These are phyloP conservation scores for Chrysaora quinquecirrha DNA, from an alignment of 30 jellyfish, hydroid and myxozoan genomes.

Conservation along the genomic window DNA sequence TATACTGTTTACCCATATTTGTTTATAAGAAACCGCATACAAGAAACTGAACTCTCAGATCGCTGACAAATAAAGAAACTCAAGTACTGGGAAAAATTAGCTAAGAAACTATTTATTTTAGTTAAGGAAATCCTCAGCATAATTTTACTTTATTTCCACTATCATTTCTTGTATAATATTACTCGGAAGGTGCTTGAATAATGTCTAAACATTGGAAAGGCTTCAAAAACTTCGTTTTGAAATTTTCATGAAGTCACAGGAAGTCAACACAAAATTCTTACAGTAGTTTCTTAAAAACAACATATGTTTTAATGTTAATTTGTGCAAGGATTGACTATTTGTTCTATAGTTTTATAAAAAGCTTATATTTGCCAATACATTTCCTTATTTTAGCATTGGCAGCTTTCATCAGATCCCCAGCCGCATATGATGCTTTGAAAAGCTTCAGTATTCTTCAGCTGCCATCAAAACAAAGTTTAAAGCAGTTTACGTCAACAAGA, in stretches of 20 bases:
- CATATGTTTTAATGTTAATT: background rate
- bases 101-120: background rate
- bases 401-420: conserved; percentile 13
- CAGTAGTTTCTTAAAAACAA: too few relatives aligned
- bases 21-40: background rate
- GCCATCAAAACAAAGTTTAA: background rate
- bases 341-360: background rate
- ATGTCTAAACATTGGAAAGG: too few relatives aligned
- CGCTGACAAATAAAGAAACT: background rate
- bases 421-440: too few relatives aligned
- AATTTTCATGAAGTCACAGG: too few relatives aligned
- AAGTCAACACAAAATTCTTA: too few relatives aligned
- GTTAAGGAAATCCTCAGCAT: background rate
- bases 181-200: too few relatives aligned
- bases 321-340: background rate
- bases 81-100: background rate
- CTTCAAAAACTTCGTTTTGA: too few relatives aligned
- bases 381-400: conserved; percentile 5
- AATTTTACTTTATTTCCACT: too few relatives aligned
- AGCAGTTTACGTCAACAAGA: background rate
- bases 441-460: conserved; percentile 5
- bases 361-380: background rate
- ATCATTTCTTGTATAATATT: too few relatives aligned
- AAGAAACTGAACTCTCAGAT: background rate
- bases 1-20: too few relatives aligned